A percentile compares a stretch with the other conserved stretches of the same genome.
These are phyloP conservation scores for Ciconia maguari DNA, from an alignment of 2,113 vertebrate genomes.

Conservation along the genomic window DNA sequence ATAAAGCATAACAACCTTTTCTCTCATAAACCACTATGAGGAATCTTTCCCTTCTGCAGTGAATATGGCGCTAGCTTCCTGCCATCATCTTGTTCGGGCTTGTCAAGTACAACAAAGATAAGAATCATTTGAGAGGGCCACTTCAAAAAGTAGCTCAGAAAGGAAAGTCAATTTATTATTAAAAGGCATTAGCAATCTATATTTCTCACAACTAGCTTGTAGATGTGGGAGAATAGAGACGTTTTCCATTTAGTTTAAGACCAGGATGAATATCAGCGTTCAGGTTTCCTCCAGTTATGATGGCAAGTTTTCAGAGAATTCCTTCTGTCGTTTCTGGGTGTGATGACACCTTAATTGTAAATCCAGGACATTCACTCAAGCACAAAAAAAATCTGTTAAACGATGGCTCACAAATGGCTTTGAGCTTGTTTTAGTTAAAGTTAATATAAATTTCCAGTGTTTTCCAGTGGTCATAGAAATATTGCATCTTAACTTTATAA, in stretches of 20 bases:
- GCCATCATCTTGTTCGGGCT: neutral
- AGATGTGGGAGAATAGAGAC: neutral
- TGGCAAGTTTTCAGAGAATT: neutral
- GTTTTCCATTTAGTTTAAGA: neutral
- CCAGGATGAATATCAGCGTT: neutral
- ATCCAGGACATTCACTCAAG: neutral
- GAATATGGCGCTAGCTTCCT: neutral
- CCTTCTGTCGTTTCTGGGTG: neutral
- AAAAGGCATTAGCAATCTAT: neutral
- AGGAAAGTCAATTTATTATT: neutral
- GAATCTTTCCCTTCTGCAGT: neutral
- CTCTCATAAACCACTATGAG: neutral
- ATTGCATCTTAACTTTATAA: neutral
- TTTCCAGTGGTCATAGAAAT: neutral
- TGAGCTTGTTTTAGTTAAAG: neutral
- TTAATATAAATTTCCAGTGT: neutral
- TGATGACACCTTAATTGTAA: neutral
- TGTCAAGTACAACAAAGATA: neutral
- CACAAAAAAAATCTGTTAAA: neutral
- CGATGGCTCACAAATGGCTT: neutral
- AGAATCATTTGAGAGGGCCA: neutral
- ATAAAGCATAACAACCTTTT: neutral
- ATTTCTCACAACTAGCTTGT: neutral
- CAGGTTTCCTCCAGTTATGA: neutral
- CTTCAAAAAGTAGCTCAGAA: neutral